Evolutionary conservation across 2,797 vertebrate genomes (phyloP).

Genomic region (Antennarius maculatus): DNA sequence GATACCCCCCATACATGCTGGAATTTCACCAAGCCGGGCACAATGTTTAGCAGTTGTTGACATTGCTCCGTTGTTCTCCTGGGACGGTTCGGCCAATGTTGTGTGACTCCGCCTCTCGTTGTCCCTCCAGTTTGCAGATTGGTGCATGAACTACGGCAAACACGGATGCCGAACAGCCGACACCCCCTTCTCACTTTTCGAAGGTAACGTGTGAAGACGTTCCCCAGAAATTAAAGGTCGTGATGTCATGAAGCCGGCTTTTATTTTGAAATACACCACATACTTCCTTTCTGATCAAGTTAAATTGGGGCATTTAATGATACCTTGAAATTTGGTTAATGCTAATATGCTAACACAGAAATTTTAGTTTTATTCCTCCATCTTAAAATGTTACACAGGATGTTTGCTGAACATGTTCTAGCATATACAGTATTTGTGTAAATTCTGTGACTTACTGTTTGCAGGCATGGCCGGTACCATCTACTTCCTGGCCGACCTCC

Average conservation of each 20-base stretch:
- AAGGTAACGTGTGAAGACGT: conserved; percentile 85
- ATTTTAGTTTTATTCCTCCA: too few species aligned
- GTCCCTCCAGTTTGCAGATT: conserved; percentile 91
- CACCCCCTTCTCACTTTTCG: conserved; percentile 95
- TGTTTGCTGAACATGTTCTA: too few species aligned
- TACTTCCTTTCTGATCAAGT: too few species aligned
- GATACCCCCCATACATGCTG: conserved; percentile 35
- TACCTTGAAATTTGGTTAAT: too few species aligned
- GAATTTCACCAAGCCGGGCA: conserved; percentile 30
- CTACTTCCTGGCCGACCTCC: conserved; percentile 93
- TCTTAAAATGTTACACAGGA: too few species aligned
- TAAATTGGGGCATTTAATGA: not conserved
- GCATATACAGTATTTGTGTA: not conserved
- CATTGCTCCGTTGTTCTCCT: conserved; percentile 27
- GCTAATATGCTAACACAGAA: too few species aligned
- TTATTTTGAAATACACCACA: too few species aligned
- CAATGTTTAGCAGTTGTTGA: conserved; percentile 35
- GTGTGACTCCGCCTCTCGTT: conserved; percentile 9
- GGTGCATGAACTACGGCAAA: conserved; percentile 95
- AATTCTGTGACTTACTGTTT: conserved; percentile 32
- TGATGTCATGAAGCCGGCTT: not conserved
- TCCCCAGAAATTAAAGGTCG: not conserved
- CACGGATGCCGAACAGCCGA: conserved; percentile 95
- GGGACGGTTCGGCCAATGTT: conserved; percentile 2
- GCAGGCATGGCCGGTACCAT: conserved; percentile 98